phyloP scores from a whole-genome alignment of 2,113 vertebrate species.

The Podarcis raffonei region DNA sequence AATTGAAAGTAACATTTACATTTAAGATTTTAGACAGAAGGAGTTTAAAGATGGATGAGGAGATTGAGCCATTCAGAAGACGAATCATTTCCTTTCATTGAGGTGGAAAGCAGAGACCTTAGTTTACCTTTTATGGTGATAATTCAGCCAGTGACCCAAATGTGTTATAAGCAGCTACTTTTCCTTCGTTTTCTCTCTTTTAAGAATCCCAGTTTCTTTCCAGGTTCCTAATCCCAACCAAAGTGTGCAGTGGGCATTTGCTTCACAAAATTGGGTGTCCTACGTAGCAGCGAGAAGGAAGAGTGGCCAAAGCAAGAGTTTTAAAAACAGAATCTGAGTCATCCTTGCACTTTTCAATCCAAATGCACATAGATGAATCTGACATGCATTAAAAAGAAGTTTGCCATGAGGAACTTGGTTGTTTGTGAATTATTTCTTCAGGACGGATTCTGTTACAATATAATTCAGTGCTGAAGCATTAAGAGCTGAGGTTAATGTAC shows the following conservation, averaged over 20 bases:
- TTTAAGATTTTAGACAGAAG: neutral
- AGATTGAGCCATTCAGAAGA: constrained; percentile 19
- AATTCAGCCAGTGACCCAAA: constrained; percentile 2
- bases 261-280: neutral
- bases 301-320: neutral
- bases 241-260: neutral
- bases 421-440: constrained; percentile 29
- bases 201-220: constrained; percentile 20
- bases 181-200: constrained; percentile 7
- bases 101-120: neutral
- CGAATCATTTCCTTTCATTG: neutral
- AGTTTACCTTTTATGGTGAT: neutral
- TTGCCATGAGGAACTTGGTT: neutral
- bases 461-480: neutral
- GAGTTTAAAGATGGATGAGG: neutral
- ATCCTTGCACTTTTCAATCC: neutral
- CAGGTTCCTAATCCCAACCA: neutral
- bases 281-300: neutral
- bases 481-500: neutral
- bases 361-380: neutral
- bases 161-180: neutral
- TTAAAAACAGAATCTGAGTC: constrained; percentile 18
- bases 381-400: neutral
- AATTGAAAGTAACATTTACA: neutral
- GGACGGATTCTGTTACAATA: neutral